Base-by-base conservation (phyloP, 2,113 vertebrate species). In the Oxyura jamaicensis region DNA sequence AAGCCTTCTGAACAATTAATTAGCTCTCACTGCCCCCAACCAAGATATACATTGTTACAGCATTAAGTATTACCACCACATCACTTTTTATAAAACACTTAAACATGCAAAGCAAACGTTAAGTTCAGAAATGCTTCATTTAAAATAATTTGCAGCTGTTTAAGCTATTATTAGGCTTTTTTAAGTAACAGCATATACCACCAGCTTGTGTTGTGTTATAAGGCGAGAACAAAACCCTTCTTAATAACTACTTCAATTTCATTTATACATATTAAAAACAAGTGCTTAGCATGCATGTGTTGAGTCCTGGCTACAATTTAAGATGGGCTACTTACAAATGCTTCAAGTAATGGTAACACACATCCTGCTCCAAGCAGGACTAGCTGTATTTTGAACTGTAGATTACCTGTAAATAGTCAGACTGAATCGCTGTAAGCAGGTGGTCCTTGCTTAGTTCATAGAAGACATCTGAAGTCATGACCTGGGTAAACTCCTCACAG, bases 401-500 rank as follows among this genome's bases (percentile, higher is more conserved):
- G 44, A 63, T 71, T 86, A 99, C 99, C 99, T 99, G 99, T 84
- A 99, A 98, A 95, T 99, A 99, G 98, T 99, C 99, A 36, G 99
- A 99, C 98, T 99, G 99, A 96, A 99, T 99, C 78, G 99, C 99
- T 81, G 97, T 98, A 92, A 99, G 98, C 93, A 99, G 98, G 97
- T 99, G 99, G 89, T 99, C 99, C 98, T 99, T 99, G 98, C 98
- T 97, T 65, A 99, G 99, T 77, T 99, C 99, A 65, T 99, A 99
- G 94, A 99, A 99, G 73, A 99, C 99, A 91, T 99, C 99, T 4
- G 99, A 99, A 96, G 98, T 98, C 98, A 99, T 99, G 92, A 99
- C 98, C 95, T 99, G 99, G 96, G 98, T 99, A 97, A 99, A 99
- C 96, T 99, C 99, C 98, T 99, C 99, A 96, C 99, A 99, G 97